A percentile compares a stretch with the other conserved stretches of the same genome.
These are phyloP conservation scores for Silvanus unidentatus DNA, from an alignment of 2,888 invertebrate species.

Conservation along the genomic window DNA sequence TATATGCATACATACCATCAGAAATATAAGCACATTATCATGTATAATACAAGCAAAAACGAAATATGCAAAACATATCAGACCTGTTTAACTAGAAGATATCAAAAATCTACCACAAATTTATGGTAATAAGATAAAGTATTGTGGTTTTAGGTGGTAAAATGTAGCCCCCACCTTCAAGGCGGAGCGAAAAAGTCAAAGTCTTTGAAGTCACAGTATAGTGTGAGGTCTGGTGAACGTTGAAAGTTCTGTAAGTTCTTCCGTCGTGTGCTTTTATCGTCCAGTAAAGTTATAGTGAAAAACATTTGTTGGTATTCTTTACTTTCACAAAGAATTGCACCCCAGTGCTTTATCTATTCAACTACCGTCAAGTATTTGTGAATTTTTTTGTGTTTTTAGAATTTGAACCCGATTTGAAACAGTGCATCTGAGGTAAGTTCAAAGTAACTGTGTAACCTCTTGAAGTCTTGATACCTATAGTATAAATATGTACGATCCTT, in stretches of 20 bases:
- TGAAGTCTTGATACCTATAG: too few species aligned
- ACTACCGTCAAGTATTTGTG: too few species aligned
- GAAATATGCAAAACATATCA: conserved; percentile 34
- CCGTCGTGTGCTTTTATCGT: not conserved
- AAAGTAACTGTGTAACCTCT: too few species aligned
- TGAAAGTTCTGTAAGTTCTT: conserved; percentile 18
- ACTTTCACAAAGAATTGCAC: too few species aligned
- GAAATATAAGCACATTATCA: too few species aligned
- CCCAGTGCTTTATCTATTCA: too few species aligned
- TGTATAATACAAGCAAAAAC: not conserved
- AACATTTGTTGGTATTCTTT: not conserved
- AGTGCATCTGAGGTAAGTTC: too few species aligned
- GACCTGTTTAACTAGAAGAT: conserved; percentile 32
- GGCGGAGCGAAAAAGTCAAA: conserved; percentile 31
- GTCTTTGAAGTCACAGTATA: conserved; percentile 32
- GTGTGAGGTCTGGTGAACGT: conserved; percentile 25
- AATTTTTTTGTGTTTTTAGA: too few species aligned
- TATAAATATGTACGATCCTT: too few species aligned
- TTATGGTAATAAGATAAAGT: conserved; percentile 43
- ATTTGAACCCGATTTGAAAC: too few species aligned
- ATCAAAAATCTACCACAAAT: conserved; percentile 39
- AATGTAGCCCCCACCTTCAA: conserved; percentile 26
- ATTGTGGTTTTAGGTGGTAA: conserved; percentile 37
- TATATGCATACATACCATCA: too few species aligned
- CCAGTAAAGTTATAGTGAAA: not conserved